Evolutionary conservation across 2,888 invertebrate genomes (phyloP).

Genomic region (Orthosia cruda): DNA sequence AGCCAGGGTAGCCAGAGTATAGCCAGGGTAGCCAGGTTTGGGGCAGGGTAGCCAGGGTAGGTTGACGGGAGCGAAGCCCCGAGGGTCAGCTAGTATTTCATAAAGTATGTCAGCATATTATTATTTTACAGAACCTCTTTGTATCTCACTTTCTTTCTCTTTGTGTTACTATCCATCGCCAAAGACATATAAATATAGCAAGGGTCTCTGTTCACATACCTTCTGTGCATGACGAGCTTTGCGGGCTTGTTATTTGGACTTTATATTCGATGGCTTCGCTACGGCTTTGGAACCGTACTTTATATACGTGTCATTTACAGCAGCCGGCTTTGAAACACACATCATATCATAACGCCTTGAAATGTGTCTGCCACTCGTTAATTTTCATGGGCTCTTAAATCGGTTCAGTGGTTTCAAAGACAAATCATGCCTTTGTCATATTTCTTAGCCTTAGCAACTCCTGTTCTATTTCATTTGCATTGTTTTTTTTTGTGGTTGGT

Average conservation of each 20-base stretch:
- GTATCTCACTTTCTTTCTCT: too few species aligned
- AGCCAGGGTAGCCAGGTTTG: too few species aligned
- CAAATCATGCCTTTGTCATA: neutral
- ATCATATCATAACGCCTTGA: constrained; percentile 13
- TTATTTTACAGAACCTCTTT: neutral
- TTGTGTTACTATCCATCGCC: neutral
- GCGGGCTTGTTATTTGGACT: too few species aligned
- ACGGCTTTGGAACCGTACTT: too few species aligned
- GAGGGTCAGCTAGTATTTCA: too few species aligned
- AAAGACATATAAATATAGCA: neutral
- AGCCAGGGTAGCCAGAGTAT: too few species aligned
- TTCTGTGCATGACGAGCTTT: too few species aligned
- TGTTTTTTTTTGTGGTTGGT: too few species aligned
- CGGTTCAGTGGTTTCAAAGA: constrained; percentile 20
- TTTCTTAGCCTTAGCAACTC: constrained; percentile 1
- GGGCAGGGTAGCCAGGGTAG: too few species aligned
- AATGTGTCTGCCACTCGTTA: constrained; percentile 26
- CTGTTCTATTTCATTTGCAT: neutral
- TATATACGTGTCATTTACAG: neutral
- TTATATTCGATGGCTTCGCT: too few species aligned
- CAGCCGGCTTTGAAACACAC: constrained; percentile 13
- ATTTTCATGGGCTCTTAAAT: constrained; percentile 21
- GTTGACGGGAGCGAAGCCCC: too few species aligned
- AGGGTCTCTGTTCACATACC: too few species aligned
- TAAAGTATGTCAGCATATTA: neutral